Base-by-base conservation (phyloP, 2,888 invertebrate genomes). In the Pegoplata infirma region DNA sequence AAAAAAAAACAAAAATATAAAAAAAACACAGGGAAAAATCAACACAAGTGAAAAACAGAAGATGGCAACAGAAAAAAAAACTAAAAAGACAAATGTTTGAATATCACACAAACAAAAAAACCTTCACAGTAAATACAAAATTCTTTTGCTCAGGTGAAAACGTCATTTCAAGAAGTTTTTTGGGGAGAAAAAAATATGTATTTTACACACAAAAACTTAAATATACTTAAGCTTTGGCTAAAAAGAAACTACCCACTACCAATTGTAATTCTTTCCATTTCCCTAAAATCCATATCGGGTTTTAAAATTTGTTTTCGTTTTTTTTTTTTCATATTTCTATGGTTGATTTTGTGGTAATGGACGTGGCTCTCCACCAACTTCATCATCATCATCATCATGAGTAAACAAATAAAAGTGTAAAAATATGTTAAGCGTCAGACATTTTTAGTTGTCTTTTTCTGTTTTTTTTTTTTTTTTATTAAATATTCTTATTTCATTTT, bases 31-130 rank as follows among this genome's bases (percentile, higher is more conserved):
- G 46, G 10, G 12, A 17, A 69, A 59, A 69, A 51, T 58, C 44
- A 51, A 69, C 76, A 69, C 58, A 25, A 25, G 25, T n/a, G n/a
- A 40, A 5, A 40, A 40, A 40, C 36, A 32, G 67, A 53, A 67
- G 56, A 68, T 49, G 58, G 58, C 25, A 28, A 64, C 14, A n/a
- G 14, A n/a, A 14, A 1, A 56, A 53, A 75, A 68, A 63, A 56
- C 17, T 17, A 12, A 25, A 25, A 69, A 75, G 63, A 63, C 71
- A 79, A 79, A 75, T 79, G 67, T 72, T 79, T 56, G 56, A 69
- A 75, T 63, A 69, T 49, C 68, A 40, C 40, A 55, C 67, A 61
- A 55, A 47, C 14, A 6, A 3, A 36, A 12, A 21, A 10, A 23
- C 12, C 5, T 14, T 5, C 28, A 53, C 14, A 55, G 74, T 61